phyloP scores from a whole-genome alignment of 92 coral and sea anemone genomes.

The Umimayanthus kanabou region DNA sequence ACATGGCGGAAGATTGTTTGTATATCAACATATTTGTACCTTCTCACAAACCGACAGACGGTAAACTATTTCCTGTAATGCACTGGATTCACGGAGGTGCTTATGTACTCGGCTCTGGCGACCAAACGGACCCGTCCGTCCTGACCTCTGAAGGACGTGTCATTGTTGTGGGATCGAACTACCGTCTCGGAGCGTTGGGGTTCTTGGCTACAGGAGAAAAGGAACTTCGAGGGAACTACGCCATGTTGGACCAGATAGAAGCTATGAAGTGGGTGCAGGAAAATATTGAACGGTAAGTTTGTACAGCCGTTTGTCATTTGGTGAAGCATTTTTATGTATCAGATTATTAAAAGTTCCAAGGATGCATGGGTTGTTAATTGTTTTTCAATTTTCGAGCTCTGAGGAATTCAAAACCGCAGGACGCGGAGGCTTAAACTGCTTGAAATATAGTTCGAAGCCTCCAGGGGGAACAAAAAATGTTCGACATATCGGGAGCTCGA shows the following conservation, averaged over 20 bases:
- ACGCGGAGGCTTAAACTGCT: not conserved
- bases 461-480: too few species aligned
- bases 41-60: not conserved
- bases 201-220: conserved; percentile 34
- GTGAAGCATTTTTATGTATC: too few species aligned
- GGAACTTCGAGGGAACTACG: conserved; percentile 29
- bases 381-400: not conserved
- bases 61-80: conserved; percentile 12
- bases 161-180: conserved; percentile 37
- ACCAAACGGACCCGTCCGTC: not conserved
- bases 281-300: conserved; percentile 33
- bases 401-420: not conserved
- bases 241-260: conserved; percentile 38
- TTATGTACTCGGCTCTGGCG: conserved; percentile 1
- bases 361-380: not conserved
- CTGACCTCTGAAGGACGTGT: conserved; percentile 35
- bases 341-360: not conserved
- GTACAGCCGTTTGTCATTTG: not conserved
- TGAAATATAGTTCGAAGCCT: not conserved
- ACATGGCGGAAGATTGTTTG: conserved; percentile 23
- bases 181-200: conserved; percentile 37
- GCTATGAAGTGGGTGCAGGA: conserved; percentile 44
- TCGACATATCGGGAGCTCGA: too few species aligned
- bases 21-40: conserved; percentile 24
- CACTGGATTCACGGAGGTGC: conserved; percentile 34